phyloP scores from a whole-genome alignment of 2,113 vertebrate species.

The Oryzias melastigma region DNA sequence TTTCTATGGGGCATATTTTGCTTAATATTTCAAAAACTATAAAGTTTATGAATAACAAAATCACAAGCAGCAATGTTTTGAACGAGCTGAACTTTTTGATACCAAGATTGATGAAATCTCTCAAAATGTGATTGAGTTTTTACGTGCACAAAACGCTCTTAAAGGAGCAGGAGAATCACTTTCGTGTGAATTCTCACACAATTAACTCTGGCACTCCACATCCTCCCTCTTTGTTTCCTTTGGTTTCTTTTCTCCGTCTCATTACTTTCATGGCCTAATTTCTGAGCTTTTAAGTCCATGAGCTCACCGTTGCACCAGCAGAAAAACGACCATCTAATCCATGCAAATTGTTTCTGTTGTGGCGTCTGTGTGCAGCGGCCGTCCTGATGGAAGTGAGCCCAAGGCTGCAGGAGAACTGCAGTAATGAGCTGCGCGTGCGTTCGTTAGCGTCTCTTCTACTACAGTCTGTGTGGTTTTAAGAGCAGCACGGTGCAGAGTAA shows the following conservation, averaged over 20 bases:
- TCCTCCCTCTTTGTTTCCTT: constrained; percentile 28
- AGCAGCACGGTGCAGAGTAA: too few relatives aligned
- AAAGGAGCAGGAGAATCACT: too few relatives aligned
- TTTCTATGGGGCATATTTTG: too few relatives aligned
- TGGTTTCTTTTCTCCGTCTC: constrained; percentile 30
- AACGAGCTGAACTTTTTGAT: too few relatives aligned
- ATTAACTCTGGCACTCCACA: constrained; percentile 21
- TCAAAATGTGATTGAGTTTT: too few relatives aligned
- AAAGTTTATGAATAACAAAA: too few relatives aligned
- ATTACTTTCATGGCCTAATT: constrained; percentile 55
- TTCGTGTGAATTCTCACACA: background rate
- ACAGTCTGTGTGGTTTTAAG: background rate
- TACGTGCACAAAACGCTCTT: too few relatives aligned
- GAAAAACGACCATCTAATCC: background rate
- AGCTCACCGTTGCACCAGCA: constrained; percentile 38
- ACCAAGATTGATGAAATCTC: too few relatives aligned
- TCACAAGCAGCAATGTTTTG: too few relatives aligned
- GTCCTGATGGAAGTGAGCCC: constrained; percentile 12
- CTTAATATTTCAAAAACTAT: too few relatives aligned
- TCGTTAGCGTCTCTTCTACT: background rate
- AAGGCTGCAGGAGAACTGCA: constrained; percentile 11
- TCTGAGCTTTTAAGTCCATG: constrained; percentile 53
- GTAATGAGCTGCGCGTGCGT: constrained; percentile 1
- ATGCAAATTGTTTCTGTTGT: too few relatives aligned
- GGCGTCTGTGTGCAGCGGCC: too few relatives aligned